Conservation (phyloP, 2,888 invertebrate species). For the Listrodromus nycthemerus region DNA sequence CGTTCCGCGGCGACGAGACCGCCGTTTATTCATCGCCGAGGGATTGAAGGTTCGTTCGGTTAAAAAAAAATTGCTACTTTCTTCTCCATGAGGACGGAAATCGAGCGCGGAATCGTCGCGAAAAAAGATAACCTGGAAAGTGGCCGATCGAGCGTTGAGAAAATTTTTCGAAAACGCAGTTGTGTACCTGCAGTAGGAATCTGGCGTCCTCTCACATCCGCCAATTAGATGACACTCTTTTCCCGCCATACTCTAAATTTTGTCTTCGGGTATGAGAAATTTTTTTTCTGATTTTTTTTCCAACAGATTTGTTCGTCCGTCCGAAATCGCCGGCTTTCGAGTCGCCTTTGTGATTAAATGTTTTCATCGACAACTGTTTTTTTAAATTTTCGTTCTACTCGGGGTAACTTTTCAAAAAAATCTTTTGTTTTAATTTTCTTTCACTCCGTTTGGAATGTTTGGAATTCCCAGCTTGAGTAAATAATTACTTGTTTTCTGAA, state of each 20-base stretch:
- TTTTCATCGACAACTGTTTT: no score
- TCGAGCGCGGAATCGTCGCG: not conserved
- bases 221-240: constrained; percentile 78
- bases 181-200: not conserved
- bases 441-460: not conserved
- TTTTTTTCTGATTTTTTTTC: constrained; percentile 13
- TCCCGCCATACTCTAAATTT: constrained; percentile 80
- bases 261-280: constrained; percentile 71
- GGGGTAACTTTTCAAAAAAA: not conserved
- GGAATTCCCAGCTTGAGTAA: no score
- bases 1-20: constrained; percentile 68
- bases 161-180: constrained; percentile 1
- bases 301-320: not conserved
- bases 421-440: constrained; percentile 4
- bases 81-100: not conserved
- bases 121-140: not conserved
- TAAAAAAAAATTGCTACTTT: not conserved
- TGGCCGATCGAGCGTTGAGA: not conserved
- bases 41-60: constrained; percentile 70
- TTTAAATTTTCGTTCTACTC: no score
- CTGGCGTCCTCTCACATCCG: constrained; percentile 60
- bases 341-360: not conserved
- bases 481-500: not conserved
- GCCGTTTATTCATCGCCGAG: constrained; percentile 51
- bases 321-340: not conserved